A percentile compares a stretch with the other conserved stretches of the same genome.
These are phyloP conservation scores for Neostethus bicornis DNA, from an alignment of 2,797 vertebrate species.

Conservation along the genomic window DNA sequence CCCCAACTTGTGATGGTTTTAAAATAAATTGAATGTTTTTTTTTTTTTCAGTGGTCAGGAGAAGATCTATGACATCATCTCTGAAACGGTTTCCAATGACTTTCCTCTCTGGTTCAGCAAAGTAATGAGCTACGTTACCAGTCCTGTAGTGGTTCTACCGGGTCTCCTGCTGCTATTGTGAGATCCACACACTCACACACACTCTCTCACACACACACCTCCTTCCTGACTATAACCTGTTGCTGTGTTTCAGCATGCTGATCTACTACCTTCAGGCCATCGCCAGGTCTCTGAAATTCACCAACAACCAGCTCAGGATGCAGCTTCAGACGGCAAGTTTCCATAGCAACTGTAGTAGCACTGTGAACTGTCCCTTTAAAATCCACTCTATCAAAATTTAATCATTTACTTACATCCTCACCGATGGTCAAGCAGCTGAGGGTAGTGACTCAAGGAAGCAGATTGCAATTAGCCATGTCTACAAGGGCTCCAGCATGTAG, in stretches of 20 bases:
- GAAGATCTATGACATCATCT: constrained; percentile 97
- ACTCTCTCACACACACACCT: background rate
- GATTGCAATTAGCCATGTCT: too few species aligned
- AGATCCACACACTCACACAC: constrained; percentile 62
- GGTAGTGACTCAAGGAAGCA: too few species aligned
- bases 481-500: too few species aligned
- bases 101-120: constrained; percentile 92
- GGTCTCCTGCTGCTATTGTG: constrained; percentile 93
- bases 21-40: too few species aligned
- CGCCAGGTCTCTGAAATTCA: constrained; percentile 94
- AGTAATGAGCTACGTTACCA: constrained; percentile 89
- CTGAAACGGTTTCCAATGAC: constrained; percentile 89
- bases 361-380: too few species aligned
- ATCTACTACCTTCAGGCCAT: constrained; percentile 98
- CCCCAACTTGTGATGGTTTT: too few species aligned
- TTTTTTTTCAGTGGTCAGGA: constrained; percentile 90
- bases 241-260: constrained; percentile 86
- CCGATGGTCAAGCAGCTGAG: too few species aligned
- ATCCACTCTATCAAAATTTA: too few species aligned
- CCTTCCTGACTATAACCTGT: background rate
- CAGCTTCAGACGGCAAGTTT: constrained; percentile 94
- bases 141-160: constrained; percentile 92
- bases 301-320: constrained; percentile 94
- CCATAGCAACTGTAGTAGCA: background rate
- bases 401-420: too few species aligned